Evolutionary conservation across 2,113 vertebrate genomes (phyloP).

Genomic region (Pygoscelis adeliae): DNA sequence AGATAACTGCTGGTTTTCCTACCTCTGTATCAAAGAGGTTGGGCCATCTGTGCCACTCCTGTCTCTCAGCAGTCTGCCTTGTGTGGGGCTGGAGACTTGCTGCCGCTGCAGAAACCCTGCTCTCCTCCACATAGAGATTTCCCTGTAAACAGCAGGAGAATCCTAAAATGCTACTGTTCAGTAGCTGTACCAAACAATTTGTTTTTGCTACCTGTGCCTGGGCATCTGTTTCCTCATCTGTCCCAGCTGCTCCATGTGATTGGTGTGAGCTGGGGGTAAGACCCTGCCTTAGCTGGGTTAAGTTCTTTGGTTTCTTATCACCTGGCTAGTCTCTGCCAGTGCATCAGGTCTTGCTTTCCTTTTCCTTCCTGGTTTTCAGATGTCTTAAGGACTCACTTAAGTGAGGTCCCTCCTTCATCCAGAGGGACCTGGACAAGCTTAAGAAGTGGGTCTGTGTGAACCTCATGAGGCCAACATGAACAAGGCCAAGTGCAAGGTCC

Average conservation of each 20-base stretch:
- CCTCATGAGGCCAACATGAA: too few relatives aligned
- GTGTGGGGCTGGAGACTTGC: neutral
- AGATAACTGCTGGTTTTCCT: neutral
- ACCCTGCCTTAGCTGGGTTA: neutral
- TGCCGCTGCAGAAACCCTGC: neutral
- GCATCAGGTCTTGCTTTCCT: neutral
- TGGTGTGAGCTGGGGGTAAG: neutral
- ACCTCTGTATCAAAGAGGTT: neutral
- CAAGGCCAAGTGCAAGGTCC: too few relatives aligned
- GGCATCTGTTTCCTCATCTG: neutral
- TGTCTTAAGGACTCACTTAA: neutral
- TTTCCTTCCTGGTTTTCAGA: neutral
- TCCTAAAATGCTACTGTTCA: neutral
- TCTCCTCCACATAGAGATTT: neutral
- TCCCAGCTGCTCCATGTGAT: neutral
- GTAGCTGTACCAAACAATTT: too few relatives aligned
- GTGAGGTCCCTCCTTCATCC: too few relatives aligned
- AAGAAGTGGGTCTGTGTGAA: too few relatives aligned
- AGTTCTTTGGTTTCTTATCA: neutral
- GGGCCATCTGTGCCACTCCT: neutral
- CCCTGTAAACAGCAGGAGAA: neutral
- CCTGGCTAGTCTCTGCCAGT: neutral
- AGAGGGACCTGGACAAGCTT: too few relatives aligned
- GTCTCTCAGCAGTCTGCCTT: neutral
- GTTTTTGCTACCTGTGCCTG: neutral